Evolutionary conservation across 2,797 vertebrate species (phyloP), one percentile per base, ranked within the genome.

Genomic region (Morus bassanus): DNA sequence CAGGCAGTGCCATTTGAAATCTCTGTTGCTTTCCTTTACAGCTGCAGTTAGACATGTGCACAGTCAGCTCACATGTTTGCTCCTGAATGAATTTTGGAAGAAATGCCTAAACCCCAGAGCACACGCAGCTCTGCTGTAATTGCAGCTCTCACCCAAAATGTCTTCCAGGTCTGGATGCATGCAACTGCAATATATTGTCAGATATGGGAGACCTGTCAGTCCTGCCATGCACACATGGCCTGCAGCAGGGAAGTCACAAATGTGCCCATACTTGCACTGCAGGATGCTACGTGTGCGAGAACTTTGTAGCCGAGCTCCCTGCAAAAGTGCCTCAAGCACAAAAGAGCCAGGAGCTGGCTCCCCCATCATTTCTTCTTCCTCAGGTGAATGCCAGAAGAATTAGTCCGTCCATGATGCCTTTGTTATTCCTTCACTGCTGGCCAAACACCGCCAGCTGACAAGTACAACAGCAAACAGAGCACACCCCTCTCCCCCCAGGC

Each of bases 191-290:
- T 2, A 4, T 4, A 15, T 3, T 4, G 10, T 13, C 48, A 46
- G 14, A 16, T 2, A 21, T 0, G 5, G 76, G 37, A 57, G 33
- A 35, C 24, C n/a, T 7, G 1, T 13, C 33, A 8, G 37, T 19
- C 60, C n/a, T 8, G 5, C 28, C 2, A 2, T 12, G 41, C 56
- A 9, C 8, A 9, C 45, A 21, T 46, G 45, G 45, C 19, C 19
- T 19, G 45, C 45, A 21, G 45, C 45, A 11, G 45, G 45, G 45
- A 21, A 46, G 45, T 21, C 19, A 46, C 45, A 25, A 6, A 9
- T 0, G 22, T 6, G 23, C n/a, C 56, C 25, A 1, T 18, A 5
- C 17, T 61, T 2, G 3, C 35, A 10, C 30, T 2, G 0, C 16
- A 30, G 74, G 78, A 39, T 0, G 10, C 46, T 13, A 21, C 1